Conservation (phyloP, 2,113 vertebrate genomes). For the Holacanthus passer region DNA sequence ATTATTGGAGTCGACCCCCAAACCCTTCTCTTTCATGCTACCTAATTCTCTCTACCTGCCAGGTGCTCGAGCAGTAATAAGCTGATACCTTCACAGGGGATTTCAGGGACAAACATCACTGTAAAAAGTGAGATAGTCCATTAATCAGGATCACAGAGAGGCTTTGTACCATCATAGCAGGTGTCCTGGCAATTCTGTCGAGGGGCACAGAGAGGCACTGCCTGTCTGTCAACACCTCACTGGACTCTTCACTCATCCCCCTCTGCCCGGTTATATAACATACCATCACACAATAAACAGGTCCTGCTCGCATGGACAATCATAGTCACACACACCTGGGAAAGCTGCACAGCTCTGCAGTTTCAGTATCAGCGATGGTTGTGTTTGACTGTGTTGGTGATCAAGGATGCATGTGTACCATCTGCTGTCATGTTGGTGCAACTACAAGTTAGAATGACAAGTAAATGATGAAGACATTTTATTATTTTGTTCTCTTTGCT, state of each 20-base stretch:
- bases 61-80: slow-evolving; percentile 51
- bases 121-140: slow-evolving; percentile 60
- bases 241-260: slow-evolving; percentile 21
- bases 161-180: slow-evolving; percentile 68
- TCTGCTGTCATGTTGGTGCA: slow-evolving; percentile 49
- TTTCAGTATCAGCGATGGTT: not conserved
- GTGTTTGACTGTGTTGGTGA: not conserved
- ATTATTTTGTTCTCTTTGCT: not conserved
- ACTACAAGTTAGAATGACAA: slow-evolving; percentile 11
- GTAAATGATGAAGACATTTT: not conserved
- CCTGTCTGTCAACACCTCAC: slow-evolving; percentile 44
- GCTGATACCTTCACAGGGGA: slow-evolving; percentile 43
- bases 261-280: slow-evolving; percentile 55
- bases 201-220: slow-evolving; percentile 35
- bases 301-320: slow-evolving; percentile 4
- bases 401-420: slow-evolving; percentile 26
- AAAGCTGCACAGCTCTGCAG: not conserved
- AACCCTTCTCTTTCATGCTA: not conserved
- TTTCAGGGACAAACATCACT: slow-evolving; percentile 55
- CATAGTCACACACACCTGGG: slow-evolving; percentile 24
- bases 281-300: slow-evolving; percentile 53
- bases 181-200: slow-evolving; percentile 57
- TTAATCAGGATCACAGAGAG: slow-evolving; percentile 68
- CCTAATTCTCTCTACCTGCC: slow-evolving; percentile 32
- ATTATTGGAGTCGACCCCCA: not conserved